Evolutionary conservation across 2,888 invertebrate species (phyloP).

Genomic region (Cotesia congregata): DNA sequence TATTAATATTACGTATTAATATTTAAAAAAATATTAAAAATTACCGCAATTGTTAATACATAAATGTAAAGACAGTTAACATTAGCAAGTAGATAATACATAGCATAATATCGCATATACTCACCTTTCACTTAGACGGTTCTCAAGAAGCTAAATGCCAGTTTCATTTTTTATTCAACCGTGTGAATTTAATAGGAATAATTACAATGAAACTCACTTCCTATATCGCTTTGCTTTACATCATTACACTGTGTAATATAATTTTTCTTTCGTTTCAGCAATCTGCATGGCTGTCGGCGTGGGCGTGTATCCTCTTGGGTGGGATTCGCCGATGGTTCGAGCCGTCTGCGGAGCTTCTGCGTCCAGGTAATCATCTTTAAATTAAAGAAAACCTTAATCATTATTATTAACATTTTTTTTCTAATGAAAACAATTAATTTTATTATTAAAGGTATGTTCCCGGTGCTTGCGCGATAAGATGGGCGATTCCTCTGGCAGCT

Average conservation of each 20-base stretch:
- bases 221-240: background rate
- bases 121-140: constrained; percentile 63
- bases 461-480: constrained; percentile 90
- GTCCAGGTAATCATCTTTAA: constrained; percentile 74
- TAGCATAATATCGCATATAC: constrained; percentile 20
- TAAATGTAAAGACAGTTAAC: constrained; percentile 19
- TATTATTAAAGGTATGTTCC: constrained; percentile 69
- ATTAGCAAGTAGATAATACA: too few relatives aligned
- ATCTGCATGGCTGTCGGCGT: constrained; percentile 90
- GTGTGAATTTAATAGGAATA: constrained; percentile 26
- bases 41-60: too few relatives aligned
- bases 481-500: constrained; percentile 94
- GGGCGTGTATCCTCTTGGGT: constrained; percentile 90
- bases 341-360: constrained; percentile 89
- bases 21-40: too few relatives aligned
- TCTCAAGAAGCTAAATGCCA: constrained; percentile 49
- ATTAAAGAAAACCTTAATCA: background rate
- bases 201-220: background rate
- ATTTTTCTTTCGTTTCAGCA: constrained; percentile 74
- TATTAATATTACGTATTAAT: too few relatives aligned
- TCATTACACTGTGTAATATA: background rate
- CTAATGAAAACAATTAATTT: constrained; percentile 3
- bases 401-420: background rate
- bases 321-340: constrained; percentile 87
- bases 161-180: constrained; percentile 31